These are phyloP conservation scores for Aphelocoma coerulescens DNA, from an alignment of 2,113 vertebrate genomes.

Conservation along the genomic window DNA sequence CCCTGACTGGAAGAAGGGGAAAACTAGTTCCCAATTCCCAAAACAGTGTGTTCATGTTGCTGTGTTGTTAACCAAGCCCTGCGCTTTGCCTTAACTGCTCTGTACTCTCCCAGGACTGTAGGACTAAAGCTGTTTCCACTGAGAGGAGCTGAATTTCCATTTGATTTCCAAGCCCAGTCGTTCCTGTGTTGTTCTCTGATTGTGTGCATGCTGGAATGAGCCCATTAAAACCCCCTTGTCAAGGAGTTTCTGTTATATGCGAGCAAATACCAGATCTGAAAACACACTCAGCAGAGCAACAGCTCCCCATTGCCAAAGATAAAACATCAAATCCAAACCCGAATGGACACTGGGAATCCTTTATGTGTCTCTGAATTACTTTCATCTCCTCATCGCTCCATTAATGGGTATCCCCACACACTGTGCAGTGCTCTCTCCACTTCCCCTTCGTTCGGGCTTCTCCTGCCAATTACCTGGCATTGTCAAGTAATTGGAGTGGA, in stretches of 20 bases:
- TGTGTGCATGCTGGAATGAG: neutral
- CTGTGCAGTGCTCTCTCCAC: neutral
- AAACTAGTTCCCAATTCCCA: neutral
- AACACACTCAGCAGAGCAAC: neutral
- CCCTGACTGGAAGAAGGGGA: neutral
- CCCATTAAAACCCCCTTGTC: neutral
- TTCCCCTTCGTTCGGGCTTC: constrained; percentile 11
- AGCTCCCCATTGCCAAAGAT: neutral
- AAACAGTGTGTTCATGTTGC: rapidly evolving
- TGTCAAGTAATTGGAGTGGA: constrained; percentile 63
- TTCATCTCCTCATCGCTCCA: constrained; percentile 5
- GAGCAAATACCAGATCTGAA: neutral
- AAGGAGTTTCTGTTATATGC: neutral
- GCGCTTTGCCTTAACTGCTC: neutral
- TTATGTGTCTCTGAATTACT: constrained; percentile 12
- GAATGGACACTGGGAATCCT: neutral
- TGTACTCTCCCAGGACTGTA: neutral
- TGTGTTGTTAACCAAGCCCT: neutral
- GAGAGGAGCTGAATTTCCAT: neutral
- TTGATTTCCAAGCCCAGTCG: rapidly evolving
- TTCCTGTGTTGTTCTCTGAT: neutral
- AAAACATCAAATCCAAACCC: neutral
- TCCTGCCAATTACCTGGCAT: constrained; percentile 34
- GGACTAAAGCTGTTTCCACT: neutral
- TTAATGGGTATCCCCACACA: neutral